Evolutionary conservation across 2,888 invertebrate species (phyloP), one percentile per base, ranked within the genome.

Genomic region (Archips xylosteana): DNA sequence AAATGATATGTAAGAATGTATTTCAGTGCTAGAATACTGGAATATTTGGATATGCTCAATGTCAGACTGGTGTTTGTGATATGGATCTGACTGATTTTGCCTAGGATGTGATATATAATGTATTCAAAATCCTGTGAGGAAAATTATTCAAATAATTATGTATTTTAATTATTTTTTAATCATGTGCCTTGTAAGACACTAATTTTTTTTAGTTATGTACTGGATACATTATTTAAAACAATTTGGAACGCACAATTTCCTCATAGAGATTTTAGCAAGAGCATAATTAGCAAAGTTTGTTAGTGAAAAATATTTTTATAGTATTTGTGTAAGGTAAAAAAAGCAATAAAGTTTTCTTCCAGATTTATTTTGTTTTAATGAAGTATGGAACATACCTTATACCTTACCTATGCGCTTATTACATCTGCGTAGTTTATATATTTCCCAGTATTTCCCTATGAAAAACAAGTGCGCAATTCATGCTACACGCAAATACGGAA

Each of bases 51-150:
- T 69, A 54, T 74, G 74, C 74, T 74, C 70, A 74, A 70, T 61
- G 45, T 54, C 65, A 57, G 74, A 74, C 45, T 70, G 65, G 77
- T 82, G 80, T 80, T 82, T 88, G 87, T 90, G 90, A 90, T 91
- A 90, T 82, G 80, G 83, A 83, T 83, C 82, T 79, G 92, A 92
- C 92, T 92, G 92, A 92, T 89, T 81, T 78, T 78, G 73, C 76
- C 79, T 82, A 82, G 81, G 77, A 77, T 82, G 80, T 81, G 81
- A 77, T 85, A 85, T 83, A 73, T 79, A 75, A 82, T 76, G 78
- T 81, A 78, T 81, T 83, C 81, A 80, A 82, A 84, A 79, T 81
- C 87, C 86, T 88, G 78, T 88, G 88, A 87, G 88, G 88, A 88
- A 84, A 82, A 82, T 74, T 76, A 78, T 76, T 64, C 10, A 34